Base-by-base conservation (phyloP, 2,113 vertebrate genomes). In the Macaca nemestrina region DNA sequence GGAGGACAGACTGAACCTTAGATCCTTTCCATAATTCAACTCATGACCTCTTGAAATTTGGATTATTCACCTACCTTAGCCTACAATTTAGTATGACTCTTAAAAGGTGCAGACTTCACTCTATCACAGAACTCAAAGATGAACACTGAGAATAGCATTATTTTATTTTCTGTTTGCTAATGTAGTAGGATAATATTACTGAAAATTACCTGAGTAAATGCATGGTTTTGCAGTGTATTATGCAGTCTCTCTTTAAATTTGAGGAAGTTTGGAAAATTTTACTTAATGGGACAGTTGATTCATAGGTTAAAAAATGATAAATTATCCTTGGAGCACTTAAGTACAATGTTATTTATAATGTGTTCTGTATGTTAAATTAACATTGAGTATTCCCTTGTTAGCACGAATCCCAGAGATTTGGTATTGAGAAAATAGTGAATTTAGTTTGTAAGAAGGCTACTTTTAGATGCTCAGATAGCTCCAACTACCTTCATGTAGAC, bases 261-360 rank as follows among this genome's bases (percentile, higher is more conserved):
- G 20, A n/a, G 61, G 52, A 76, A 43, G 57, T 94, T 78, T 76
- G 22, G 23, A 72, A 88, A 88, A 25, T 78, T 64, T 83, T 84
- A 67, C 3, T 67, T 70, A 82, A 48, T 95, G 52, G 11, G 12
- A 86, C 45, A 90, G 38, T 48, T 92, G 70, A 75, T 96, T 64
- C 57, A 80, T 82, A 94, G 17, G 30, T 79, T 86, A 67, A 55
- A 96, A 89, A 94, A 73, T 84, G 59, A 20, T 85, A 88, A 95
- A 64, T 94, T 92, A 12, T 75, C 59, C 75, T 93, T 85, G 88
- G 20, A 84, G 2, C 30, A 76, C 13, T 92, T 79, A 92, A 75
- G 5, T 64, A 67, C 8, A 55, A 30, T 8, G 20, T 59, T 68
- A 12, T 95, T 88, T 67, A 64, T 95, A 68, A 40, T 88, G 9